Percentiles rank a stretch among this genome's conserved stretches.
Conservation (phyloP, 2,797 vertebrate species). For the Brotogeris chrysoptera region DNA sequence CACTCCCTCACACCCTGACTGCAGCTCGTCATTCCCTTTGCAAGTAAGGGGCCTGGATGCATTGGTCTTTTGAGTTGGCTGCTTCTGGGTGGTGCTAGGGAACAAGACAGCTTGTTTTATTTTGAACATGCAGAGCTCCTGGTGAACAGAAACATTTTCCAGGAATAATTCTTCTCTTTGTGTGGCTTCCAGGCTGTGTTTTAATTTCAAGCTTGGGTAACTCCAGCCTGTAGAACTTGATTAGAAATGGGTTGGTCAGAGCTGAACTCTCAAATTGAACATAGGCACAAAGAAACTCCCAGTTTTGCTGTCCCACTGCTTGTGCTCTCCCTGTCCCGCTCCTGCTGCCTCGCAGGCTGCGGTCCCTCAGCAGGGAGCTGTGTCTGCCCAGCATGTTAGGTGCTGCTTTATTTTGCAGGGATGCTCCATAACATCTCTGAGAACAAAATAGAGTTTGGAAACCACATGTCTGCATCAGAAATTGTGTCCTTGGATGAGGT, state of each 20-base stretch:
- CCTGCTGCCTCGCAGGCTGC: not conserved
- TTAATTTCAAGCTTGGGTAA: not conserved
- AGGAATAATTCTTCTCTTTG: not conserved
- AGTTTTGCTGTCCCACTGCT: not conserved
- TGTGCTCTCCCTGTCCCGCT: not conserved
- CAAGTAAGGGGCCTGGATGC: not conserved
- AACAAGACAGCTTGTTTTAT: not conserved
- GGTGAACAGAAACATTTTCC: not conserved
- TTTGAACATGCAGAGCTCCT: not conserved
- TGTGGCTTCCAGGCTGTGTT: not conserved
- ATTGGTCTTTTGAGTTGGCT: fast-evolving
- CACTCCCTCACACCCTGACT: fast-evolving
- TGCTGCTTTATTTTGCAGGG: not conserved
- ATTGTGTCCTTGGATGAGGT: fast-evolving
- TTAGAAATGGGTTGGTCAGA: not conserved
- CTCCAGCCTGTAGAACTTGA: not conserved
- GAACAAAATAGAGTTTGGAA: not conserved
- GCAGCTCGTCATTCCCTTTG: not conserved
- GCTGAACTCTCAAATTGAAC: not conserved
- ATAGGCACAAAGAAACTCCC: not conserved
- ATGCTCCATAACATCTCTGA: not conserved
- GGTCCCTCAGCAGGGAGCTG: not conserved
- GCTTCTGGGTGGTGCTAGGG: not conserved
- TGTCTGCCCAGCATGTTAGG: not conserved
- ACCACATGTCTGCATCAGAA: not conserved